A percentile compares a stretch with the other conserved stretches of the same genome.
These are phyloP conservation scores for Fulmarus glacialis DNA, from an alignment of 2,113 vertebrate species.

Conservation along the genomic window DNA sequence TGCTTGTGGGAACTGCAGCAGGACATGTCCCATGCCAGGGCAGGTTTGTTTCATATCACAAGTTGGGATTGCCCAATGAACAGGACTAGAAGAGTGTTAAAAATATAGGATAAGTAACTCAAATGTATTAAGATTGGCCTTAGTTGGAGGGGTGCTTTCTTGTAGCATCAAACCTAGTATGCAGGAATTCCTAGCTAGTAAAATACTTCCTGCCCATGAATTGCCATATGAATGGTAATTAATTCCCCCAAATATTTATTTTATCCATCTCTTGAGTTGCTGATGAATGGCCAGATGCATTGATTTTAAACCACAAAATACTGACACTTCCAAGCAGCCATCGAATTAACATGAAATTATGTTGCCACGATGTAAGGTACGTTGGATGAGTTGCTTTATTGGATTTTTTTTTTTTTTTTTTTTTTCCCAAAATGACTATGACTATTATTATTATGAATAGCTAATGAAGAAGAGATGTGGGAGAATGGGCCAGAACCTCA, in stretches of 20 bases:
- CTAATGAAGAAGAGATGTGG: neutral
- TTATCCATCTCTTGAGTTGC: neutral
- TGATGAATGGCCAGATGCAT: conserved; percentile 25
- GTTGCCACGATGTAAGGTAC: neutral
- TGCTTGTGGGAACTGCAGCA: neutral
- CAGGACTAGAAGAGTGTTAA: neutral
- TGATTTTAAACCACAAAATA: conserved; percentile 49
- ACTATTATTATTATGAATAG: neutral
- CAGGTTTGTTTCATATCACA: neutral
- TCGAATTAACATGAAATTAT: conserved; percentile 40
- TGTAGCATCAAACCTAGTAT: neutral
- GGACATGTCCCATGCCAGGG: neutral
- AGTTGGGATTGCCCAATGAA: neutral
- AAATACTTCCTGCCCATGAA: neutral
- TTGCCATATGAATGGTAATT: neutral
- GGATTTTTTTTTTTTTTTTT: neutral
- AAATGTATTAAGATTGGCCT: neutral
- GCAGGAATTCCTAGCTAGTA: neutral
- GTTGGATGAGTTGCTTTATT: neutral
- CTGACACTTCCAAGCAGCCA: neutral
- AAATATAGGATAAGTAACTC: neutral
- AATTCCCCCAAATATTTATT: conserved; percentile 37
- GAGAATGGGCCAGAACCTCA: neutral
- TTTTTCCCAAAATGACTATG: neutral
- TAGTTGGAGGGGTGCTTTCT: neutral